phyloP scores from a whole-genome alignment of 2,888 invertebrate species.

The Dryobota labecula region DNA sequence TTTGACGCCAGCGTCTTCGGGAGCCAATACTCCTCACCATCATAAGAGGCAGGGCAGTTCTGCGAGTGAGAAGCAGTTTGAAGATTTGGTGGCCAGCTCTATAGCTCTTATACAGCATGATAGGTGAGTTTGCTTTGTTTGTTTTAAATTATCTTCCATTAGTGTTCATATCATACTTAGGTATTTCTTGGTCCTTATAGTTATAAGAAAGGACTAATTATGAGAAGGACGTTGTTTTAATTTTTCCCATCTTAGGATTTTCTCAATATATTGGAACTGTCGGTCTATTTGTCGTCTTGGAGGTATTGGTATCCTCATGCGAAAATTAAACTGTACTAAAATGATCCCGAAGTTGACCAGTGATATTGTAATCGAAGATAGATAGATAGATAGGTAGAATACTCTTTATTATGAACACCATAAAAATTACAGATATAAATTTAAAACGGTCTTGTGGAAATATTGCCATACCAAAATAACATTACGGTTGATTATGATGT shows the following conservation, averaged over 20 bases:
- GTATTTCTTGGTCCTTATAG: not conserved
- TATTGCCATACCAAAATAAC: constrained; percentile 11
- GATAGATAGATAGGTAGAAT: too few relatives aligned
- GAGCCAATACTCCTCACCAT: constrained; percentile 84
- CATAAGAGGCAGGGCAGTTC: constrained; percentile 87
- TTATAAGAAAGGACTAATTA: too few relatives aligned
- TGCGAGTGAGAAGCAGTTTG: constrained; percentile 89
- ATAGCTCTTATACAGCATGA: constrained; percentile 93
- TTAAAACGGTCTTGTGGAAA: not conserved
- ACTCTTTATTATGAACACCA: too few relatives aligned
- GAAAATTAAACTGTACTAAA: not conserved
- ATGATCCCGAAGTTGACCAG: not conserved
- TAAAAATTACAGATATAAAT: too few relatives aligned
- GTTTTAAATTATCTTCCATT: not conserved
- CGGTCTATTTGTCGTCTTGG: not conserved
- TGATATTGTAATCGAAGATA: too few relatives aligned
- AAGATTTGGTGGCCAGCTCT: constrained; percentile 92
- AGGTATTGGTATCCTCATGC: not conserved
- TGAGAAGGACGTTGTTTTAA: not conserved
- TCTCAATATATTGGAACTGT: not conserved
- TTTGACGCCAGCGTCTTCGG: constrained; percentile 81
- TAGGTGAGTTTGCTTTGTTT: constrained; percentile 78
- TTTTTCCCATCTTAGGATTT: not conserved
- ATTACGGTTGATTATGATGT: not conserved
- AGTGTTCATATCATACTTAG: accelerated